phyloP scores from a whole-genome alignment of 2,888 invertebrate species.

The Cephus runcator region DNA sequence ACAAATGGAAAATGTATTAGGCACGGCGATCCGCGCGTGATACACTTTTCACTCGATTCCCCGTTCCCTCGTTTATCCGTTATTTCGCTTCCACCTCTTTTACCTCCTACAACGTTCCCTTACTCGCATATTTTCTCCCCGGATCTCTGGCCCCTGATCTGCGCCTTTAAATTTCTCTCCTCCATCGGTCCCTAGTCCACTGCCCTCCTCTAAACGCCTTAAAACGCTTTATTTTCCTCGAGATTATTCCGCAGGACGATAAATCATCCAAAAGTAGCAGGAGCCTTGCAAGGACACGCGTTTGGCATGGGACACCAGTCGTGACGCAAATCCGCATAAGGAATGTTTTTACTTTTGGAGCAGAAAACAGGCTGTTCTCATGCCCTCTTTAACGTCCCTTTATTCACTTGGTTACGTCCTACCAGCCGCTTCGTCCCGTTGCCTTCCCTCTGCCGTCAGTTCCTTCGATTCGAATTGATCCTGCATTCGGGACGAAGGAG shows the following conservation, averaged over 20 bases:
- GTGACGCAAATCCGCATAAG: background rate
- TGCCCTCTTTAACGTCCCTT: background rate
- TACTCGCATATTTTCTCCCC: background rate
- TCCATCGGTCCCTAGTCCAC: background rate
- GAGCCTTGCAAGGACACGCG: background rate
- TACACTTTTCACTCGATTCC: background rate
- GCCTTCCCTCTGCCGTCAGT: background rate
- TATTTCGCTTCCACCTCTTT: background rate
- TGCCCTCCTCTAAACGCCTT: background rate
- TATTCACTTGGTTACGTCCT: background rate
- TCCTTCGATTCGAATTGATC: background rate
- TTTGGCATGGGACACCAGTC: constrained; percentile 2
- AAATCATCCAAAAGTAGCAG: constrained; percentile 23
- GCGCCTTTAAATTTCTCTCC: background rate
- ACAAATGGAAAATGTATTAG: background rate
- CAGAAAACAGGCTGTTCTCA: background rate
- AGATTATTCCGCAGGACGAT: constrained; percentile 22
- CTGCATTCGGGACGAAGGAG: background rate
- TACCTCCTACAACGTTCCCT: background rate
- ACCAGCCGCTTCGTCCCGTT: background rate
- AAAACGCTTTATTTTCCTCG: constrained; percentile 17
- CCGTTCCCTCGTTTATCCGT: background rate
- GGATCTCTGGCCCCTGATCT: background rate
- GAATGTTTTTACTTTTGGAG: background rate
- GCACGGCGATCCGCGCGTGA: background rate